These are phyloP conservation scores for Dione vanillae DNA, from an alignment of 2,888 invertebrate genomes.

Conservation along the genomic window DNA sequence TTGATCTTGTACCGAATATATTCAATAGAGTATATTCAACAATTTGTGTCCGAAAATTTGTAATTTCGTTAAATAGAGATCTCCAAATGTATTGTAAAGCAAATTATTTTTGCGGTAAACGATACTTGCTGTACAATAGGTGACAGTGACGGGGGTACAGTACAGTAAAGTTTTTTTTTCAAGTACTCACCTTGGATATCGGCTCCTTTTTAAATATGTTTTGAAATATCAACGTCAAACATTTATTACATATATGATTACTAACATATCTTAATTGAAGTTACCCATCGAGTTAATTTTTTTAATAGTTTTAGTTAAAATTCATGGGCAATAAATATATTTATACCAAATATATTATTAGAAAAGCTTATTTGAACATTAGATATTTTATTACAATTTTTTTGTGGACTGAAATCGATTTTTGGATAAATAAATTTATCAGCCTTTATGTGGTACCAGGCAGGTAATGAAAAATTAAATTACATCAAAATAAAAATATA, in stretches of 20 bases:
- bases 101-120: constrained; percentile 82
- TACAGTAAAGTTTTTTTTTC: constrained; percentile 23
- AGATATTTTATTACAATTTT: too few relatives aligned
- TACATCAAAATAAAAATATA: too few relatives aligned
- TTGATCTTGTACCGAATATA: constrained; percentile 63
- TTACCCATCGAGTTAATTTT: neutral
- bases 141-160: constrained; percentile 71
- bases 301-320: neutral
- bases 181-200: constrained; percentile 32
- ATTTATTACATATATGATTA: constrained; percentile 10
- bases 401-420: too few relatives aligned
- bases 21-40: constrained; percentile 54
- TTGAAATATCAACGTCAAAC: constrained; percentile 21
- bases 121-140: constrained; percentile 75
- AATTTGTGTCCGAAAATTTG: constrained; percentile 60
- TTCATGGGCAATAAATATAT: neutral
- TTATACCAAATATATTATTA: too few relatives aligned
- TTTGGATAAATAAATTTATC: too few relatives aligned
- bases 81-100: constrained; percentile 67
- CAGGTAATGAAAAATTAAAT: too few relatives aligned
- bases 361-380: too few relatives aligned
- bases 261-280: neutral
- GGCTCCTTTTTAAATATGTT: constrained; percentile 35
- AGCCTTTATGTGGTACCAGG: too few relatives aligned
- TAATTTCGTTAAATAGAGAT: constrained; percentile 81